Evolutionary conservation across 2,888 invertebrate species (phyloP), one percentile per base, ranked within the genome.

Genomic region (Crossocerus cetratus): DNA sequence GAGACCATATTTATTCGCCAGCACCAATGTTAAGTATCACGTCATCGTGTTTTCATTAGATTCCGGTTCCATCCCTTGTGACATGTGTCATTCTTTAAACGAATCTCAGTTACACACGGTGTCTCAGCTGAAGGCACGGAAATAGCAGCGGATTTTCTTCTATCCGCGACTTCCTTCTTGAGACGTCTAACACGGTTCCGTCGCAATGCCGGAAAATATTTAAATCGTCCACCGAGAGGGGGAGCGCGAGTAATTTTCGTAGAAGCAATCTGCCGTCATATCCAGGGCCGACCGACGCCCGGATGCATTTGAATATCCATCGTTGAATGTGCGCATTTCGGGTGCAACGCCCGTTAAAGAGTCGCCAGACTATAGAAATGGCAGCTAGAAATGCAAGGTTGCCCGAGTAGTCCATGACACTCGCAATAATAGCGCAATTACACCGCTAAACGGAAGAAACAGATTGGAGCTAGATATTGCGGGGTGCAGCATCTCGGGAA

Each of bases 351-450:
- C 13, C 20, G 8, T 44, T 59, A 71, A 78, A 80, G 70, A 69
- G 65, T 76, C 66, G 45, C 62, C 66, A 49, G 32, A 32, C 62
- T 59, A 58, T 60, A 57, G 71, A 78, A 78, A 75, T 77, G 75
- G 64, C 69, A 69, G 5, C 32, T 32, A 32, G 69, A 74, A 80
- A 73, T 74, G 72, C 65, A 22, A 58, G 49, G 63, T 60, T n/a
- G 64, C 14, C 53, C 18, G 23, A 49, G 59, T 57, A 58, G 64
- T 60, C 65, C 63, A 21, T 42, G 54, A 61, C 69, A 66, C 62
- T 75, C 55, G 75, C 75, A 73, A 82, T 83, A 84, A 84, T 77
- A 71, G 80, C 77, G 72, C 81, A 79, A 84, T 84, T 82, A 83
- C 74, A 55, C 67, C 66, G 69, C 70, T 76, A 74, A 80, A 77